Evolutionary conservation across 2,888 invertebrate species (phyloP).

Genomic region (Dendrolimus pini): DNA sequence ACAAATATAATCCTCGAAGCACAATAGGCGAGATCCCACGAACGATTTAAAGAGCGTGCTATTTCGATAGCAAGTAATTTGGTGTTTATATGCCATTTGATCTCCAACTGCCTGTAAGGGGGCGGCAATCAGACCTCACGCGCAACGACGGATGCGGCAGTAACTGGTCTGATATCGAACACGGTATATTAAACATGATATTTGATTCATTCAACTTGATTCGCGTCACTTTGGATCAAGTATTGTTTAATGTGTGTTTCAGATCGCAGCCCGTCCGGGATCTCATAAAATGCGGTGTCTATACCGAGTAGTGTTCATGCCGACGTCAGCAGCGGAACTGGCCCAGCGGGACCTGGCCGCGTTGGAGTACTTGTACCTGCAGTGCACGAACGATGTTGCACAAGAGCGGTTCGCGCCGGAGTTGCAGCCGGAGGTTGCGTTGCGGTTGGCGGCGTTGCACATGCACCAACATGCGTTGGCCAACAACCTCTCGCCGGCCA

Average conservation of each 20-base stretch:
- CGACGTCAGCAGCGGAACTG: constrained; percentile 88
- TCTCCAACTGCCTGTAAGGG: no score
- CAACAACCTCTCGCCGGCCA: constrained; percentile 85
- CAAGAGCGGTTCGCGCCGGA: constrained; percentile 94
- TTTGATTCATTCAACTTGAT: no score
- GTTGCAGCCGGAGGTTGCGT: constrained; percentile 87
- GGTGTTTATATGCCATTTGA: no score
- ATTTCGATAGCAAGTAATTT: no score
- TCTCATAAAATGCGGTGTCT: constrained; percentile 93
- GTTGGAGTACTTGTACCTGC: constrained; percentile 92
- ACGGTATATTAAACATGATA: no score
- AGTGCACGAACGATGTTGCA: constrained; percentile 96
- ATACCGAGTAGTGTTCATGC: constrained; percentile 93
- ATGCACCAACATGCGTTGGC: constrained; percentile 93
- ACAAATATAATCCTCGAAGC: no score
- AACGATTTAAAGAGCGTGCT: no score
- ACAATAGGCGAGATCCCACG: no score
- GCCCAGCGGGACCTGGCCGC: constrained; percentile 90
- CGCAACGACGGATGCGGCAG: no score
- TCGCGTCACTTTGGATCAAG: neutral
- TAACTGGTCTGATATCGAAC: no score
- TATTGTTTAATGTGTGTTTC: constrained; percentile 14
- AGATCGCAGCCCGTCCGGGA: constrained; percentile 94
- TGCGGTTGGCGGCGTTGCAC: constrained; percentile 91
- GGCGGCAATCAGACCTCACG: no score